Conservation (phyloP, 2,888 invertebrate species). For the Eutolmus rufibarbis region DNA sequence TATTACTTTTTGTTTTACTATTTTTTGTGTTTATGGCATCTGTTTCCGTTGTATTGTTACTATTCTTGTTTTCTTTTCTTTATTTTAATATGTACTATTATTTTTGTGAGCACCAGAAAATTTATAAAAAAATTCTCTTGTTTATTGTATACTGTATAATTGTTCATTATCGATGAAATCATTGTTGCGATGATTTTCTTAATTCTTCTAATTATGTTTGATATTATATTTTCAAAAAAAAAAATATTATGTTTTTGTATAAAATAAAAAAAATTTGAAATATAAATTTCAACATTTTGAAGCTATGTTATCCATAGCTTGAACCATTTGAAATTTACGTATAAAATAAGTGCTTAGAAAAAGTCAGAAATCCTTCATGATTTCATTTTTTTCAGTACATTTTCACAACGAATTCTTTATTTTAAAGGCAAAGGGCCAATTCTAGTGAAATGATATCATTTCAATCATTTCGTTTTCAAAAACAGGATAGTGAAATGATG, state of each 20-base stretch:
- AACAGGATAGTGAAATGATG: too few species aligned
- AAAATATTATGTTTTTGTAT: too few species aligned
- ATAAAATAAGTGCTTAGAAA: too few species aligned
- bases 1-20: not conserved
- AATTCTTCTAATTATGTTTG: not conserved
- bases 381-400: too few species aligned
- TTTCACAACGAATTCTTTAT: not conserved
- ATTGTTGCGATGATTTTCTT: not conserved
- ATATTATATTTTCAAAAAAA: not conserved
- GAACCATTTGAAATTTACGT: too few species aligned
- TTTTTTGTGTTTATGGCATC: not conserved
- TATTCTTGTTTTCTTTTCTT: slow-evolving; percentile 3
- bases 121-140: slow-evolving; percentile 42
- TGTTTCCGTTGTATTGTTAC: slow-evolving; percentile 30
- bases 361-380: too few species aligned
- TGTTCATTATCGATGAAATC: not conserved
- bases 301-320: too few species aligned
- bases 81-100: slow-evolving; percentile 27
- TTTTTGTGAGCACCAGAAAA: slow-evolving; percentile 43
- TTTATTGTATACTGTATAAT: slow-evolving; percentile 39
- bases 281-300: too few species aligned
- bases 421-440: too few species aligned
- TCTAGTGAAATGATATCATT: too few species aligned
- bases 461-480: too few species aligned
- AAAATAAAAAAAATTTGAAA: too few species aligned